phyloP scores from a whole-genome alignment of 2,888 invertebrate species.

The Tenodera sinensis region DNA sequence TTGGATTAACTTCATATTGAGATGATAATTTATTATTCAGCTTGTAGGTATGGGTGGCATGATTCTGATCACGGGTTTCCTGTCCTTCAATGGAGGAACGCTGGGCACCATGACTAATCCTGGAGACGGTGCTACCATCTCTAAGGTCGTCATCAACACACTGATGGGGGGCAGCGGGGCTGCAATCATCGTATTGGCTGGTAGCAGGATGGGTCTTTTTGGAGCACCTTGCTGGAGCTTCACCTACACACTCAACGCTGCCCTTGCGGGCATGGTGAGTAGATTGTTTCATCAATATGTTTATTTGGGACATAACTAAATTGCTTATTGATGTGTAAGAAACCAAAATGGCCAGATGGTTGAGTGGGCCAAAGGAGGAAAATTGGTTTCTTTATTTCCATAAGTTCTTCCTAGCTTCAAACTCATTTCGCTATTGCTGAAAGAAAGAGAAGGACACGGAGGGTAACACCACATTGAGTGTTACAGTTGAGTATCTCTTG shows the following conservation, averaged over 20 bases:
- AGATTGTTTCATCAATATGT: no score
- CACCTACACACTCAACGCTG: conserved; percentile 47
- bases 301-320: no score
- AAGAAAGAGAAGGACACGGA: no score
- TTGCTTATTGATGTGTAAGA: no score
- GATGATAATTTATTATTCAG: conserved; percentile 37
- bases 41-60: conserved; percentile 51
- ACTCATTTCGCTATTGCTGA: no score
- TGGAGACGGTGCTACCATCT: conserved; percentile 46
- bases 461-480: no score
- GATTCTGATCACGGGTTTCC: conserved; percentile 51
- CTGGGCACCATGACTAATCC: conserved; percentile 44
- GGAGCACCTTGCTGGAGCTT: conserved; percentile 44
- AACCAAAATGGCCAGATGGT: no score
- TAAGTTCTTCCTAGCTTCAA: no score
- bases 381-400: no score
- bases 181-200: conserved; percentile 43
- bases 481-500: no score
- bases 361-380: no score
- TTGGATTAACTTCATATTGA: no score
- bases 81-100: conserved; percentile 54
- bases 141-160: conserved; percentile 47
- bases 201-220: conserved; percentile 37
- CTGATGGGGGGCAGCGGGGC: conserved; percentile 49
- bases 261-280: conserved; percentile 48